phyloP scores from a whole-genome alignment of 2,797 vertebrate genomes.

The Brachymystax lenok region DNA sequence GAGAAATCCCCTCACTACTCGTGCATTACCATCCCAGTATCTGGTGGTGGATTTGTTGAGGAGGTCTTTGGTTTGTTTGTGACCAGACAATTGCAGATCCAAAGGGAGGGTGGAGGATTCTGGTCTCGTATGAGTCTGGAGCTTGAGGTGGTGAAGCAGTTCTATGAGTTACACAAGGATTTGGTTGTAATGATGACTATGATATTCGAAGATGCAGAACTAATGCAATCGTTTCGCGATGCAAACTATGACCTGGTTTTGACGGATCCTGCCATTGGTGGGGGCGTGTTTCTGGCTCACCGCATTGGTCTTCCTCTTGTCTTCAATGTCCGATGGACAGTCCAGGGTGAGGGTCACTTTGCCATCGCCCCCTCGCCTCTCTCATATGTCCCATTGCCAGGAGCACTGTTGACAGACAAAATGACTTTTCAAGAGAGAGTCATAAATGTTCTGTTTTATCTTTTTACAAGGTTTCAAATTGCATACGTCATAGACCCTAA shows the following conservation, averaged over 20 bases:
- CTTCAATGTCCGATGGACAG: conserved; percentile 62
- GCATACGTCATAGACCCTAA: conserved; percentile 29
- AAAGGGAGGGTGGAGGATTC: conserved; percentile 23
- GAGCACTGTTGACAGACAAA: conserved; percentile 50
- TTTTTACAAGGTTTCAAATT: conserved; percentile 31
- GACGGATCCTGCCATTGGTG: conserved; percentile 54
- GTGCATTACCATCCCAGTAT: conserved; percentile 26
- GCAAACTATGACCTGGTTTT: conserved; percentile 61
- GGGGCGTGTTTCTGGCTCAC: conserved; percentile 56
- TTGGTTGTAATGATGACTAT: conserved; percentile 20
- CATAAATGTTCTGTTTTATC: conserved; percentile 38
- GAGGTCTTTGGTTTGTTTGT: conserved; percentile 17
- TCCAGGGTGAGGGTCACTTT: conserved; percentile 54
- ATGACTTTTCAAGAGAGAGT: conserved; percentile 56
- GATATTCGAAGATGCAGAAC: conserved; percentile 21
- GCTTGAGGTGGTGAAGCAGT: conserved; percentile 9
- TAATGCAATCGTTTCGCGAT: conserved; percentile 54
- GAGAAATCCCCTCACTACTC: conserved; percentile 45
- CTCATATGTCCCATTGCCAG: conserved; percentile 55
- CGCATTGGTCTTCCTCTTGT: conserved; percentile 63
- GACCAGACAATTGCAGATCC: neutral
- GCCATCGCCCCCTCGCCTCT: conserved; percentile 58
- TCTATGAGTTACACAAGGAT: conserved; percentile 23
- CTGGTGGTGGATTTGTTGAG: conserved; percentile 18
- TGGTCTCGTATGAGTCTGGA: conserved; percentile 44